Conservation (phyloP, 2,888 invertebrate species). For the Volucella inanis region DNA sequence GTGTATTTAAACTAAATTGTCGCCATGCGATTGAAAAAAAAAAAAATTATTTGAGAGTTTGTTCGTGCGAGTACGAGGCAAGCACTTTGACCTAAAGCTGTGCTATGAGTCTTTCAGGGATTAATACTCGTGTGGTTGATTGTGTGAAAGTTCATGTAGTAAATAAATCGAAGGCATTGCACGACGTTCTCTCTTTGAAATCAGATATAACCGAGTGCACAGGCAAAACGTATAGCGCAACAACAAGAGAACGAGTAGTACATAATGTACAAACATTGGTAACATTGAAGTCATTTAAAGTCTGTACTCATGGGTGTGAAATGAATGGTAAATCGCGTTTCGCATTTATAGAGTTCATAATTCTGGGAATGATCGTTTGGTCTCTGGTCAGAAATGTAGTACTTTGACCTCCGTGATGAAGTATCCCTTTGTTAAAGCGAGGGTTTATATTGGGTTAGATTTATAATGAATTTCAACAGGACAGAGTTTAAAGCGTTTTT, state of each 20-base stretch:
- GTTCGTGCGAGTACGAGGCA: background rate
- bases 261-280: background rate
- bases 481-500: no score
- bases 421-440: no score
- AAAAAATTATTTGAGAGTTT: conserved; percentile 6
- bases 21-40: conserved; percentile 9
- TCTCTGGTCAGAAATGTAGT: conserved; percentile 47
- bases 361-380: conserved; percentile 15
- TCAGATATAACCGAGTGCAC: conserved; percentile 10
- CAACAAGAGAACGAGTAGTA: no score
- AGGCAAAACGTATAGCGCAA: background rate
- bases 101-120: conserved; percentile 8
- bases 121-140: conserved; percentile 52
- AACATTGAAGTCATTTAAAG: conserved; percentile 37
- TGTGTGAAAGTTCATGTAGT: conserved; percentile 7
- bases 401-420: conserved; percentile 40
- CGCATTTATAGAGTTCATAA: background rate
- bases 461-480: no score
- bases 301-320: background rate
- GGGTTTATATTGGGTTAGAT: no score
- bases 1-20: conserved; percentile 26
- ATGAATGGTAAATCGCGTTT: background rate
- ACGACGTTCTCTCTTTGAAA: conserved; percentile 24
- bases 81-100: conserved; percentile 21
- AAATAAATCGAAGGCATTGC: background rate